Evolutionary conservation across 2,113 vertebrate genomes (phyloP).

Genomic region (Larimichthys polyactis): DNA sequence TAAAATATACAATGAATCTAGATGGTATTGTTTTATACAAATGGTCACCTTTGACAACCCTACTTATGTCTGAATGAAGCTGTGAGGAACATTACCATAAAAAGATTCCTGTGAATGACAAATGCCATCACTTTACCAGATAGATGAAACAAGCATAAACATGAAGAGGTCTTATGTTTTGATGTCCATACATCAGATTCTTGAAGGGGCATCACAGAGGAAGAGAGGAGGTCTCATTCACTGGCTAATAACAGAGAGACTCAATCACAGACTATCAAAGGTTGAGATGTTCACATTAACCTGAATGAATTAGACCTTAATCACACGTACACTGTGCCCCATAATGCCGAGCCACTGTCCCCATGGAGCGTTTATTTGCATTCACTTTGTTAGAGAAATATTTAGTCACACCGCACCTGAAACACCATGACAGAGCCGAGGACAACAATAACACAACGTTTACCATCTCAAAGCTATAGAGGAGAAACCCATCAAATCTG

Average conservation of each 20-base stretch:
- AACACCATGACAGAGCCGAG: neutral
- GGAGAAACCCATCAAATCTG: slow-evolving; percentile 26
- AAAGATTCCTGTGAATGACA: neutral
- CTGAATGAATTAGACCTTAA: neutral
- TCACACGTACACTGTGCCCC: neutral
- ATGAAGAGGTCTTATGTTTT: too few relatives aligned
- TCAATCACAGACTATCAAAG: neutral
- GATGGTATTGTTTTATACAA: too few relatives aligned
- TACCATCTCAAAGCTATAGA: neutral
- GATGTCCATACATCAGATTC: neutral
- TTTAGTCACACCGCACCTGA: neutral
- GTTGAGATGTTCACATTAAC: neutral
- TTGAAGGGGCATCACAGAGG: neutral
- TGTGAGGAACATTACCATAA: neutral
- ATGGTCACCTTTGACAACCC: too few relatives aligned
- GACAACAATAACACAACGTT: neutral
- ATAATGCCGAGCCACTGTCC: neutral
- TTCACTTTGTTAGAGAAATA: neutral
- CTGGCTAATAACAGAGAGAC: neutral
- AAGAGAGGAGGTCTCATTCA: neutral
- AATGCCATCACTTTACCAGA: neutral
- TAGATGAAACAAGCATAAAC: neutral
- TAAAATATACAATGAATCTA: too few relatives aligned
- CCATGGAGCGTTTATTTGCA: neutral
- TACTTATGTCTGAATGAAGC: neutral